phyloP scores from a whole-genome alignment of 2,888 invertebrate species.

The Papilio elwesi region DNA sequence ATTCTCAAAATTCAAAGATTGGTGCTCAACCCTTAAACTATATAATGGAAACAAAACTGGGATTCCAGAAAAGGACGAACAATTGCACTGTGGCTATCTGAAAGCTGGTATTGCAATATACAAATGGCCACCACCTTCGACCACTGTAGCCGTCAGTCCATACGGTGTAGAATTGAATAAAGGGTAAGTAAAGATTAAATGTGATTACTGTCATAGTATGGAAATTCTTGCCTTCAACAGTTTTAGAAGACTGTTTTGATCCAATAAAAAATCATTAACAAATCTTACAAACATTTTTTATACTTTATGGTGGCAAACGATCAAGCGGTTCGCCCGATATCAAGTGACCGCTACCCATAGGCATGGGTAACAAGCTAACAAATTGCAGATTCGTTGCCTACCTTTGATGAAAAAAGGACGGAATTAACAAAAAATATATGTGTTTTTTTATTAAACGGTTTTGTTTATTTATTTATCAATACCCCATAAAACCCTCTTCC shows the following conservation, averaged over 20 bases:
- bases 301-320: no score
- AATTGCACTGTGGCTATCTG: constrained; percentile 61
- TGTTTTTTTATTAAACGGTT: no score
- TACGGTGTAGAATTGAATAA: constrained; percentile 82
- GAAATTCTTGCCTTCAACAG: background rate
- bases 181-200: constrained; percentile 61
- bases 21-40: constrained; percentile 85
- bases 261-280: no score
- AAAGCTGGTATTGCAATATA: constrained; percentile 84
- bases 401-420: no score
- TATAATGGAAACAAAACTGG: constrained; percentile 83
- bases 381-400: no score
- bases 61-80: constrained; percentile 72
- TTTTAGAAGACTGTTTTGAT: background rate
- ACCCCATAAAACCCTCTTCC: no score
- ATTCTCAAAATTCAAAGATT: constrained; percentile 87
- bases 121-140: constrained; percentile 86
- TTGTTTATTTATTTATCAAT: no score
- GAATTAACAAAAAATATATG: no score
- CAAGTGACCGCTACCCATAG: no score
- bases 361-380: no score
- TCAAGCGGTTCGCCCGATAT: no score
- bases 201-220: background rate
- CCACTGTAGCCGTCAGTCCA: constrained; percentile 74
- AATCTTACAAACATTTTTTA: no score